Conservation (phyloP, 2,888 invertebrate species). For the Arenicola marina region DNA sequence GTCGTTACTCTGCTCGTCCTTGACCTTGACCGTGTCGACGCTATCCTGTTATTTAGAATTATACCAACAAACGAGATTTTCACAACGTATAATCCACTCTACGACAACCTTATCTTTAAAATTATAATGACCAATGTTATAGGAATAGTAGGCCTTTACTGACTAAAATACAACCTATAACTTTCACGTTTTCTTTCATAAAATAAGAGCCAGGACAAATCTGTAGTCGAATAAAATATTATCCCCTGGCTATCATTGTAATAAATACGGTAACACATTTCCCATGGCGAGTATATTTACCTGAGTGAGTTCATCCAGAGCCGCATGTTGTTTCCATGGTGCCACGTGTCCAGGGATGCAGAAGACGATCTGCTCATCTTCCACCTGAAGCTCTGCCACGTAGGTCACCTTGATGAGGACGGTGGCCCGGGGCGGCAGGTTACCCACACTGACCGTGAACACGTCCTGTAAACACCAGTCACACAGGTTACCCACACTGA, state of each 20-base stretch:
- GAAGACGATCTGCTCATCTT: slow-evolving; percentile 57
- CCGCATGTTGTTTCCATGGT: slow-evolving; percentile 54
- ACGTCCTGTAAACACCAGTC: no score
- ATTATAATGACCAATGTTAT: no score
- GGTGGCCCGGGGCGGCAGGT: slow-evolving; percentile 55
- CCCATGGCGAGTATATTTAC: slow-evolving; percentile 23
- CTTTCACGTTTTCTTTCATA: no score
- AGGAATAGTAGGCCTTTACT: no score
- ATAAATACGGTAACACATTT: neutral
- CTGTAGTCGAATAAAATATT: neutral
- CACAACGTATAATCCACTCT: no score
- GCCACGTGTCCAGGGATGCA: slow-evolving; percentile 57
- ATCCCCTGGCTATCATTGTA: no score
- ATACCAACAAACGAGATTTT: no score
- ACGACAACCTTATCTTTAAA: no score
- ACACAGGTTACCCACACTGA: no score
- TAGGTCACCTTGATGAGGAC: slow-evolving; percentile 62
- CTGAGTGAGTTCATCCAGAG: slow-evolving; percentile 47
- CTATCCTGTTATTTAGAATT: slow-evolving; percentile 35
- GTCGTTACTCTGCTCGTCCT: slow-evolving; percentile 23
- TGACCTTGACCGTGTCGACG: slow-evolving; percentile 34
- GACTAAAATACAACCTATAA: no score
- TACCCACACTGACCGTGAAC: slow-evolving; percentile 62
- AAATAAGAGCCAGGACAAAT: no score
- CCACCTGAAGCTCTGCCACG: slow-evolving; percentile 59